A percentile compares a stretch with the other conserved stretches of the same genome.
These are phyloP conservation scores for Agrochola lychnidis DNA, from an alignment of 2,888 invertebrate species.

Conservation along the genomic window DNA sequence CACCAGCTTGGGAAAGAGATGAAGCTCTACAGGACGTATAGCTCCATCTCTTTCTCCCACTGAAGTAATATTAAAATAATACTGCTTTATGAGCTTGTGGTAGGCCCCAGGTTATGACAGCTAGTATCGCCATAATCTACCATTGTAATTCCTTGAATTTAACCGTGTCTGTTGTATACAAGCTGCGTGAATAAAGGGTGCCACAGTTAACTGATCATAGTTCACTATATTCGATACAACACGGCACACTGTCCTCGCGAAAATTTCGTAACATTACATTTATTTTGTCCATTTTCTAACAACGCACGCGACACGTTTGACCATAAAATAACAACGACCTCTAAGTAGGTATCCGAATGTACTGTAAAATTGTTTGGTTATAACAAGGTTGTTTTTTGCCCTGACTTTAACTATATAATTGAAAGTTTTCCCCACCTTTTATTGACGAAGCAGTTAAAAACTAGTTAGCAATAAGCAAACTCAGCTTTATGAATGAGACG, in stretches of 20 bases:
- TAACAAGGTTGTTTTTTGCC: conserved; percentile 38
- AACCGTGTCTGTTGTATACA: neutral
- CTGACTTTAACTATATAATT: neutral
- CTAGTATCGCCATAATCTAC: no score
- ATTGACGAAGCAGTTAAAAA: neutral
- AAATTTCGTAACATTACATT: conserved; percentile 49
- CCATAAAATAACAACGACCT: conserved; percentile 45
- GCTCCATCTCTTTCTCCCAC: no score
- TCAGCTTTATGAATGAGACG: conserved; percentile 29
- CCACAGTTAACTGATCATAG: neutral
- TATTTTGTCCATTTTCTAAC: conserved; percentile 45
- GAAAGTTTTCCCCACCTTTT: conserved; percentile 16
- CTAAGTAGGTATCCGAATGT: conserved; percentile 13
- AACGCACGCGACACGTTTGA: conserved; percentile 35
- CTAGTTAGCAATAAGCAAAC: neutral
- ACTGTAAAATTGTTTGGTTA: conserved; percentile 24
- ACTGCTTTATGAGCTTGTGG: no score
- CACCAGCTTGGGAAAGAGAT: no score
- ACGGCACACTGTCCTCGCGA: conserved; percentile 48
- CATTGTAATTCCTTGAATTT: neutral
- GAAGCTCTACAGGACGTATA: no score
- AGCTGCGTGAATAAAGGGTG: neutral
- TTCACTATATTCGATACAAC: conserved; percentile 36
- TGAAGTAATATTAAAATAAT: no score
- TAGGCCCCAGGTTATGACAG: neutral